These are phyloP conservation scores for Pachydiplax longipennis DNA, from an alignment of 2,888 invertebrate species.

Conservation along the genomic window DNA sequence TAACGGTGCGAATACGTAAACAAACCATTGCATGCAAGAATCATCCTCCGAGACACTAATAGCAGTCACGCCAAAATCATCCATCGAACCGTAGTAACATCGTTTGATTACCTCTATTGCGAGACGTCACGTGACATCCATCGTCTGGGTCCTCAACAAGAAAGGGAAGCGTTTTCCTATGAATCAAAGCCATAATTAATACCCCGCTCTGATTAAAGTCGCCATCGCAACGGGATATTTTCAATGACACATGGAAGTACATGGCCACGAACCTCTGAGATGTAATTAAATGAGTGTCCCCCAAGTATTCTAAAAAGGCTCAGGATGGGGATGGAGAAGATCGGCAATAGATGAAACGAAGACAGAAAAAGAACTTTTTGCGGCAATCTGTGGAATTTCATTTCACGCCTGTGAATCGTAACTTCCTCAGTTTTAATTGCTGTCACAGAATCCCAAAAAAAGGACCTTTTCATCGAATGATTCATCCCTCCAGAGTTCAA, in stretches of 20 bases:
- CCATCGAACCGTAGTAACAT: too few relatives aligned
- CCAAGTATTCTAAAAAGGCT: neutral
- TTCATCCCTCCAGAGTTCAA: neutral
- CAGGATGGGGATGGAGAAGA: neutral
- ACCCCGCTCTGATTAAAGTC: slow-evolving; percentile 24
- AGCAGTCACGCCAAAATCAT: too few relatives aligned
- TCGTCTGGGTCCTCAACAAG: neutral
- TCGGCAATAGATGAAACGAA: neutral
- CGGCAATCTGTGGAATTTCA: slow-evolving; percentile 42
- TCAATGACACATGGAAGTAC: neutral
- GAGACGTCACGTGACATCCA: too few relatives aligned
- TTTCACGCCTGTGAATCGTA: slow-evolving; percentile 37
- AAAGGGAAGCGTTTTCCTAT: neutral
- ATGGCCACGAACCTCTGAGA: neutral
- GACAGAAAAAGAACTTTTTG: neutral
- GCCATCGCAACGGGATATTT: neutral
- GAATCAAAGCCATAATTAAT: slow-evolving; percentile 22
- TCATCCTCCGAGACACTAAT: too few relatives aligned
- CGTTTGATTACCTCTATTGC: too few relatives aligned
- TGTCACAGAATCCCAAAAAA: slow-evolving; percentile 2
- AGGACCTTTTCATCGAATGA: neutral
- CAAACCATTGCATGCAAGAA: too few relatives aligned
- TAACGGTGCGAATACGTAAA: too few relatives aligned
- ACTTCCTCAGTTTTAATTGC: slow-evolving; percentile 39
- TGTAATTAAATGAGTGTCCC: neutral